Percentiles rank a stretch among this genome's conserved stretches.
Conservation (phyloP, 2,113 vertebrate species). For the Tautogolabrus adspersus region DNA sequence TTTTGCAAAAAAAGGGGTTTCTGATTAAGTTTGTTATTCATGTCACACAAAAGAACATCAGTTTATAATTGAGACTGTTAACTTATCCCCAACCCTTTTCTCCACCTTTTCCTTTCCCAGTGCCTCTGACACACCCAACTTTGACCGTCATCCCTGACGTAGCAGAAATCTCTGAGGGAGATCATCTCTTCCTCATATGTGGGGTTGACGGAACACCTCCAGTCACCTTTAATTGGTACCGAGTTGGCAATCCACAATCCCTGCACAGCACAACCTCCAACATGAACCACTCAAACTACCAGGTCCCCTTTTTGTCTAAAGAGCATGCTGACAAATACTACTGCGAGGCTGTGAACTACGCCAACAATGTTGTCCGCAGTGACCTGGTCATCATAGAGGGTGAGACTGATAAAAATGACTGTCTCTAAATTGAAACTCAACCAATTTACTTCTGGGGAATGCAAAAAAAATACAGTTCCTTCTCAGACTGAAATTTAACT, state of each 20-base stretch:
- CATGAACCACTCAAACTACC: neutral
- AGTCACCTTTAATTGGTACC: conserved; percentile 78
- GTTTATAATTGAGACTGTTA: neutral
- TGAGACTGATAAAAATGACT: conserved; percentile 32
- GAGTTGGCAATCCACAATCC: neutral
- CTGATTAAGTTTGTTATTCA: neutral
- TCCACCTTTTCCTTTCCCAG: conserved; percentile 47
- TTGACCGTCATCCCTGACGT: conserved; percentile 54
- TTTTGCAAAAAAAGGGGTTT: too few relatives aligned
- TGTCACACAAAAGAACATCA: neutral
- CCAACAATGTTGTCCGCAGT: conserved; percentile 37
- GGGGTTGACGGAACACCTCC: conserved; percentile 67
- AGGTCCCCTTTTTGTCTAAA: conserved; percentile 5
- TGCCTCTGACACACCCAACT: conserved; percentile 51
- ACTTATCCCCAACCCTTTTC: neutral
- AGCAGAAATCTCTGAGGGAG: conserved; percentile 60
- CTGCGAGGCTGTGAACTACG: conserved; percentile 76
- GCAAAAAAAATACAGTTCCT: neutral
- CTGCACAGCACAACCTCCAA: conserved; percentile 29
- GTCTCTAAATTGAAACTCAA: neutral
- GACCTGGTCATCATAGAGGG: conserved; percentile 48
- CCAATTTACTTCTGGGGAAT: neutral
- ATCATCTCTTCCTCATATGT: conserved; percentile 68
- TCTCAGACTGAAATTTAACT: neutral
- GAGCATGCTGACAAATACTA: conserved; percentile 70